phyloP scores from a whole-genome alignment of 2,797 vertebrate species.

The Enoplosus armatus region DNA sequence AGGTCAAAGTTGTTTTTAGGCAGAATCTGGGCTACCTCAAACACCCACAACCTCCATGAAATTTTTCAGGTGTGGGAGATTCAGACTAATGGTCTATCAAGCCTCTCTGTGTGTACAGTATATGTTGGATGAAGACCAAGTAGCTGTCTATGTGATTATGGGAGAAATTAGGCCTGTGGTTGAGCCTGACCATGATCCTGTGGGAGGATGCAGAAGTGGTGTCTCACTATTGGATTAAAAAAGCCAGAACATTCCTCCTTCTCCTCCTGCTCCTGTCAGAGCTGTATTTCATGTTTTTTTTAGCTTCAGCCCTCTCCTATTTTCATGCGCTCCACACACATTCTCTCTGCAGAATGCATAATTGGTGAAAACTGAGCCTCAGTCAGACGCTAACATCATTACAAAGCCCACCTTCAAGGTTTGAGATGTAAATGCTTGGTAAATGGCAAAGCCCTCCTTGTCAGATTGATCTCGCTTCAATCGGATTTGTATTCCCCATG shows the following conservation, averaged over 20 bases:
- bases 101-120: constrained; percentile 35
- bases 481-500: constrained; percentile 63
- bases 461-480: constrained; percentile 65
- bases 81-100: constrained; percentile 44
- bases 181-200: constrained; percentile 76
- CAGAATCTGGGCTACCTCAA: constrained; percentile 53
- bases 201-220: constrained; percentile 67
- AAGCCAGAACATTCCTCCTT: constrained; percentile 62
- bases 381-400: constrained; percentile 75
- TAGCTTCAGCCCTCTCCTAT: constrained; percentile 30
- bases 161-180: constrained; percentile 71
- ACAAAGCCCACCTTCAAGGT: constrained; percentile 59
- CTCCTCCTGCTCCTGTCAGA: constrained; percentile 59
- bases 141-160: constrained; percentile 69
- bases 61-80: constrained; percentile 65
- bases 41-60: constrained; percentile 33
- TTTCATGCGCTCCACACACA: constrained; percentile 26
- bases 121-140: constrained; percentile 64
- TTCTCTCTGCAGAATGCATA: constrained; percentile 49
- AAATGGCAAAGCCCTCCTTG: constrained; percentile 57
- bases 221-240: constrained; percentile 73
- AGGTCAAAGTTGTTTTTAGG: constrained; percentile 53
- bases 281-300: constrained; percentile 58
- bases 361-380: constrained; percentile 70
- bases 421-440: constrained; percentile 64